phyloP scores from a whole-genome alignment of 1,140 invertebrate species.

The Venustaconcha ellipsiformis region DNA sequence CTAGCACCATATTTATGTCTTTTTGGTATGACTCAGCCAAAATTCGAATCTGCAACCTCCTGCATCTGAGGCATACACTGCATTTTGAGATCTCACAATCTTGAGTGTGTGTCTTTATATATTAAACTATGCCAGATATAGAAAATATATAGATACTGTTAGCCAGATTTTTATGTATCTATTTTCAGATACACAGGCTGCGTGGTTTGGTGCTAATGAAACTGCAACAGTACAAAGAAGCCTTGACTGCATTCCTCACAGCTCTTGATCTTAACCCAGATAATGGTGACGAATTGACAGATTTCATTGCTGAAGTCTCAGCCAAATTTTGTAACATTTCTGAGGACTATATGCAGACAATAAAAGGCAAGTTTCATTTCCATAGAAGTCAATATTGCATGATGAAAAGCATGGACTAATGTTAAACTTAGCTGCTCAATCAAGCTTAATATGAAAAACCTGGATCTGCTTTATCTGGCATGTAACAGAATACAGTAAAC shows the following conservation, averaged over 20 bases:
- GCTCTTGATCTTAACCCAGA: constrained; percentile 59
- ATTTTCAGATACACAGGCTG: constrained; percentile 52
- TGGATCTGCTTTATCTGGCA: background rate
- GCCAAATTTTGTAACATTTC: constrained; percentile 51
- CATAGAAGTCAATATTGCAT: background rate
- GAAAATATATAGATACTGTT: no score
- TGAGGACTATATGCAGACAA: constrained; percentile 34
- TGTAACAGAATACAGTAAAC: background rate
- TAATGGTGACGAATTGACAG: constrained; percentile 53
- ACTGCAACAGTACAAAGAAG: constrained; percentile 47
- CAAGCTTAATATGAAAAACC: background rate
- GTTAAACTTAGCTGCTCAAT: background rate
- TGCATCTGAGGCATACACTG: no score
- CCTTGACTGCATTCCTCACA: constrained; percentile 53
- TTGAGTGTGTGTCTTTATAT: no score
- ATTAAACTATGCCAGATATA: no score
- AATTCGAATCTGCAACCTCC: no score
- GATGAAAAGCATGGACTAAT: background rate
- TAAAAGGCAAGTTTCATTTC: constrained; percentile 44
- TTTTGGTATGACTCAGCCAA: no score
- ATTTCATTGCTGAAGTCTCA: constrained; percentile 51
- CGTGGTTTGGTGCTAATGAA: constrained; percentile 49
- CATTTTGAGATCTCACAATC: no score
- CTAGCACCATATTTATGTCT: no score
- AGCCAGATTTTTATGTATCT: background rate